phyloP scores from a whole-genome alignment of 2,797 vertebrate genomes.

The Phylloscopus collybita region DNA sequence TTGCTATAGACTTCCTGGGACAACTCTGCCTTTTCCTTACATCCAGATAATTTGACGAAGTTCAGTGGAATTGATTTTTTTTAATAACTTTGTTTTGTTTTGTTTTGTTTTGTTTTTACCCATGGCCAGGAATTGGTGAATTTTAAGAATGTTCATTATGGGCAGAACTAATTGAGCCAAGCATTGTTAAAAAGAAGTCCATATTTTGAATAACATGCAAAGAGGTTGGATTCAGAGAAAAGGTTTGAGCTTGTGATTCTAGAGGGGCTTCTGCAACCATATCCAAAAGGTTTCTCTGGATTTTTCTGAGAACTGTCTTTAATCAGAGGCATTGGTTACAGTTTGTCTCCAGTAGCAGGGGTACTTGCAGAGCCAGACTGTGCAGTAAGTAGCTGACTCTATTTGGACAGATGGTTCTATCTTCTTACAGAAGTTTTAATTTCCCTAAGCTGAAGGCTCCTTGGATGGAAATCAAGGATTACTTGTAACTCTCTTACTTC shows the following conservation, averaged over 20 bases:
- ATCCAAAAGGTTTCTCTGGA: not conserved
- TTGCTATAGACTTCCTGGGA: not conserved
- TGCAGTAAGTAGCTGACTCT: not conserved
- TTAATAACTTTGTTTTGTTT: not conserved
- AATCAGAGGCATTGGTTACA: not conserved
- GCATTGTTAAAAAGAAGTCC: not conserved
- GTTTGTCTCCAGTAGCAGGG: not conserved
- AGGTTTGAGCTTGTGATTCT: not conserved
- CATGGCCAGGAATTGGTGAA: not conserved
- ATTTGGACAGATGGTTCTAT: constrained; percentile 56
- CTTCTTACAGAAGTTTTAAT: constrained; percentile 51
- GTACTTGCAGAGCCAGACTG: not conserved
- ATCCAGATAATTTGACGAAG: not conserved
- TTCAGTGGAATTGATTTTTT: not conserved
- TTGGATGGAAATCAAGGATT: constrained; percentile 61
- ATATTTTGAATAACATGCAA: not conserved
- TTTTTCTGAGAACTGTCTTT: not conserved
- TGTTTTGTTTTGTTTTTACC: not conserved
- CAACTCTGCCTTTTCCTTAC: not conserved
- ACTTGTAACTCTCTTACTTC: constrained; percentile 23
- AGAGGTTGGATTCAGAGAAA: not conserved
- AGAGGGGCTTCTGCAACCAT: not conserved
- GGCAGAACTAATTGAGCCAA: not conserved
- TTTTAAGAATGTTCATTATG: not conserved
- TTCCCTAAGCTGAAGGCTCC: constrained; percentile 34